Evolutionary conservation across 37 sponge, comb jelly and placozoan species (phyloP).

Genomic region (Crambe crambe): DNA sequence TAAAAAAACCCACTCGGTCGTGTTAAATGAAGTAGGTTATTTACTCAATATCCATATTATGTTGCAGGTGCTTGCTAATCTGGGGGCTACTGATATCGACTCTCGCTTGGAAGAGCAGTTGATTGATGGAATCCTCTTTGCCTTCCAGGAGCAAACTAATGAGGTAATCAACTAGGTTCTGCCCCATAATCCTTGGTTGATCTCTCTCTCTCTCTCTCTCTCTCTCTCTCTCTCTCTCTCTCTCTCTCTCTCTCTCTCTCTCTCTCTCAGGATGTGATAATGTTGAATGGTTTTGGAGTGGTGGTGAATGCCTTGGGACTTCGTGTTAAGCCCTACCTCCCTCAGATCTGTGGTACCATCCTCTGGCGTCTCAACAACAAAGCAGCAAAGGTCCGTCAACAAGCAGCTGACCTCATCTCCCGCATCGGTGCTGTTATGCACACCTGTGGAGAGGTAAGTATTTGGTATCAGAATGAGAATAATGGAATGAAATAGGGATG

Average conservation of each 20-base stretch:
- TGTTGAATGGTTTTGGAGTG: conserved; percentile 97
- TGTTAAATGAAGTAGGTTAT: no score
- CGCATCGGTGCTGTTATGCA: conserved; percentile 93
- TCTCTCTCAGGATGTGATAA: conserved; percentile 83
- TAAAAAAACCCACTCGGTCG: no score
- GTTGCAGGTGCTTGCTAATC: conserved; percentile 79
- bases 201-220: conserved; percentile 33
- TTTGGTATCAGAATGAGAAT: no score
- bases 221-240: conserved; percentile 25
- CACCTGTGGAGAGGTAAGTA: conserved; percentile 90
- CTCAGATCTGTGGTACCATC: conserved; percentile 99
- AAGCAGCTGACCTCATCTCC: conserved; percentile 97
- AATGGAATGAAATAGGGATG: background rate
- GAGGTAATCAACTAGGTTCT: conserved; percentile 33
- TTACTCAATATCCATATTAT: conserved; percentile 3
- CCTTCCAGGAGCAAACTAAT: conserved; percentile 91
- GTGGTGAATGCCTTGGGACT: conserved; percentile 94
- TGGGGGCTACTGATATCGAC: conserved; percentile 96
- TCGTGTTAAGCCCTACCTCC: conserved; percentile 96
- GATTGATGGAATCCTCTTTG: conserved; percentile 97
- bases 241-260: conserved; percentile 31
- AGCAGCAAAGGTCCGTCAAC: conserved; percentile 96
- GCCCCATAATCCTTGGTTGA: no score
- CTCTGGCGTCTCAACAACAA: conserved; percentile 98
- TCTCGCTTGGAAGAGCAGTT: conserved; percentile 96